Base-by-base conservation (phyloP, 2,113 vertebrate genomes). In the Tragelaphus scriptus region DNA sequence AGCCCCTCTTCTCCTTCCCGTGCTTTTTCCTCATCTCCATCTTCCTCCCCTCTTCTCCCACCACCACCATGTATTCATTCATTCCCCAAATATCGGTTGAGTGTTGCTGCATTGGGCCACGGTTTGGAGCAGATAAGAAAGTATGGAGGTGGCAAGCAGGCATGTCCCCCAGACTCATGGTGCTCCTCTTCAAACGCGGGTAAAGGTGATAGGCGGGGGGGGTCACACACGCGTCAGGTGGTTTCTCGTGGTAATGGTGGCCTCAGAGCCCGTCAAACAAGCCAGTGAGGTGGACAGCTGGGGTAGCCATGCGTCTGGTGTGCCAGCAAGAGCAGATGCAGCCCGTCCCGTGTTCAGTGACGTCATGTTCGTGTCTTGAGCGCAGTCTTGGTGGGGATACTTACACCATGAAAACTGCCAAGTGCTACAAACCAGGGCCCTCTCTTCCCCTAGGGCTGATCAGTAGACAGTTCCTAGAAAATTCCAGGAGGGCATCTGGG, bases 161-260 rank as follows among this genome's bases (percentile, higher is more conserved):
- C 0, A 0, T 0, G 1, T 12, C 49, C 30, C 56, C 49, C 58
- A 63, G 7, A 1, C 53, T 65, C 40, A 0, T 4, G 44, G 44
- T 6, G 1, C 7, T 80, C 49, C 32, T 84, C 5, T 80, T 58
- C n/a, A 28, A 26, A 8, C 5, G 13, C 2, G 3, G 23, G 1
- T 16, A 6, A 3, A 65, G 36, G 28, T 4, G 2, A 10, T 1
- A 7, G n/a, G 13, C 28, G 1, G 19, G 36, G 47, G 17, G 25
- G 61, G 13, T 63, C 23, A 5, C 56, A 19, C 19, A 14, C 14
- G 3, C 6, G 1, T 36, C 16, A 75, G 81, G 36, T 4, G 16
- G 21, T 28, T 36, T 91, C 77, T 44, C 19, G 19, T 23, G n/a
- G 56, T 3, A 3, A 2, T 3, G 32, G 79, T 40, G 2, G 21